These are phyloP conservation scores for Pachypanchax playfairii DNA, from an alignment of 2,113 vertebrate genomes.

Conservation along the genomic window DNA sequence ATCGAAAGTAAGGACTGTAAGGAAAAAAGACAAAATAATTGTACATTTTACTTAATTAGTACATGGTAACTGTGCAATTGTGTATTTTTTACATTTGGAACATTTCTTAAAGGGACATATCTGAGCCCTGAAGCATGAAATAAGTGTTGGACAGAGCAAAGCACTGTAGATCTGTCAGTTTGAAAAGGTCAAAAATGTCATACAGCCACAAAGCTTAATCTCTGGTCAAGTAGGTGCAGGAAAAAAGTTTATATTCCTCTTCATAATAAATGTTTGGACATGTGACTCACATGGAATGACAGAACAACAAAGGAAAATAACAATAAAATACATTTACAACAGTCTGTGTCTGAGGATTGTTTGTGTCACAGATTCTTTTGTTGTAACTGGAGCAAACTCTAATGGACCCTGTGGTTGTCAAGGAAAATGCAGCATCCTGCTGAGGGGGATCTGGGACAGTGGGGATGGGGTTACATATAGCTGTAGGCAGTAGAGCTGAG, in stretches of 20 bases:
- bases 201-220: slow-evolving; percentile 23
- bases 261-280: neutral
- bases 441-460: slow-evolving; percentile 70
- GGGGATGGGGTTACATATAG: slow-evolving; percentile 21
- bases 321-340: slow-evolving; percentile 6
- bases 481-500: slow-evolving; percentile 38
- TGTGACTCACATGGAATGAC: neutral
- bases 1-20: neutral
- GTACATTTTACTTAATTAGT: neutral
- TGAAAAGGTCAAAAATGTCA: slow-evolving; percentile 51
- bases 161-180: slow-evolving; percentile 64
- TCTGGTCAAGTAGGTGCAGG: slow-evolving; percentile 27
- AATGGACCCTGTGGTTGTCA: slow-evolving; percentile 64
- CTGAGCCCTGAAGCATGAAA: slow-evolving; percentile 64
- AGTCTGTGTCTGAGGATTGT: slow-evolving; percentile 16
- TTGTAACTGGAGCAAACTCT: slow-evolving; percentile 66
- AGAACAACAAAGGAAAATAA: neutral
- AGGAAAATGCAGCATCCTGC: slow-evolving; percentile 59
- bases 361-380: slow-evolving; percentile 38
- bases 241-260: neutral
- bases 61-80: slow-evolving; percentile 30
- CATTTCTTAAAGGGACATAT: slow-evolving; percentile 38
- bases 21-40: neutral
- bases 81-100: too few species aligned
- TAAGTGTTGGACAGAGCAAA: slow-evolving; percentile 64